phyloP scores from a whole-genome alignment of 2,888 invertebrate genomes.

The Drosophila lacicola region DNA sequence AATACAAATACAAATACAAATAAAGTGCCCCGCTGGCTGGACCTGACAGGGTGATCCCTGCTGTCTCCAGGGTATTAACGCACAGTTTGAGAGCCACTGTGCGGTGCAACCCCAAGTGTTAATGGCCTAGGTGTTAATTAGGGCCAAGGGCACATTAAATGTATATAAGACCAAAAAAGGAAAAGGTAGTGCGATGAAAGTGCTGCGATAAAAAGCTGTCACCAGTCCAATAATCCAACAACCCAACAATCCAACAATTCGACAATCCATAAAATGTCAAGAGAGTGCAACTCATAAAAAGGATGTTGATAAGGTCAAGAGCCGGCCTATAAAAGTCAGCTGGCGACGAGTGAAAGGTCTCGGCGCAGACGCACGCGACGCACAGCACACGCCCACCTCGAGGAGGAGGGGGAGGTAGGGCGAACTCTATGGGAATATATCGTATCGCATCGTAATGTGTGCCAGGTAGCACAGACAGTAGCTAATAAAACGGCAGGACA shows the following conservation, averaged over 20 bases:
- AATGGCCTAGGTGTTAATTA: conserved; percentile 80
- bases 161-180: not conserved
- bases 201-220: conserved; percentile 78
- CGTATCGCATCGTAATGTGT: conserved; percentile 3
- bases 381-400: conserved; percentile 53
- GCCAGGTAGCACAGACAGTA: conserved; percentile 59
- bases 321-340: conserved; percentile 73
- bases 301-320: conserved; percentile 76
- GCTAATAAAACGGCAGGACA: conserved; percentile 71
- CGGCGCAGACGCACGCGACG: conserved; percentile 58
- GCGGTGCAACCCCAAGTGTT: conserved; percentile 66
- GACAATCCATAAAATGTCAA: conserved; percentile 71
- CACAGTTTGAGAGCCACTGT: conserved; percentile 63
- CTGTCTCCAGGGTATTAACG: conserved; percentile 39
- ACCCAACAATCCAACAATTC: conserved; percentile 6
- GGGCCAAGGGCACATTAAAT: conserved; percentile 66
- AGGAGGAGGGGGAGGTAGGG: not conserved
- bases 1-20: not conserved
- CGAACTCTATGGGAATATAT: conserved; percentile 14
- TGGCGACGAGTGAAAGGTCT: conserved; percentile 51
- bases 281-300: conserved; percentile 60
- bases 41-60: conserved; percentile 21
- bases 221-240: conserved; percentile 51
- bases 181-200: conserved; percentile 47
- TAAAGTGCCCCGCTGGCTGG: conserved; percentile 56